Evolutionary conservation across 2,113 vertebrate genomes (phyloP), one percentile per base, ranked within the genome.

Genomic region (Leptobrachium ailaonicum): DNA sequence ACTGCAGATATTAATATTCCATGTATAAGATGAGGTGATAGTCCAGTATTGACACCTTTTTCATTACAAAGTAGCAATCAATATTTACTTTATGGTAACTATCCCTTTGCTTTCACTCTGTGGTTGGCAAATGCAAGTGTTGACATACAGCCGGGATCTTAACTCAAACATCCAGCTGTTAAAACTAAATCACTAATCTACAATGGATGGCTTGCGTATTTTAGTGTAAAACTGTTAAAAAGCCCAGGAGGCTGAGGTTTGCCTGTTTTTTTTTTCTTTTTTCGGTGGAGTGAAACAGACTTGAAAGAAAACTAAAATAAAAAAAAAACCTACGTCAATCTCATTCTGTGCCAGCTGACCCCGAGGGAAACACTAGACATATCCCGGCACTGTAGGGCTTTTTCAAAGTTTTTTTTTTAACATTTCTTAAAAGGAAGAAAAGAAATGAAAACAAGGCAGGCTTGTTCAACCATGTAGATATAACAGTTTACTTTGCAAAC

Each of bases 381-480:
- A 72, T 73, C 73, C 63, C 68, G 44, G 71, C 63, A 56, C 78
- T 64, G 41, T 70, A 73, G 71, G 78, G 71, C 67, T 14, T 80
- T 80, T 80, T 58, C 66, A 66, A 58, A 20, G 58, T 63, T 66
- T 72, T 79, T 79, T 76, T 73, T 45, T 77, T 72, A 32, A 47
- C 43, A 14, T 56, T 76, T 79, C 60, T 79, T 72, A 72, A 79
- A 79, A 50, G 8, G 4, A 32, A 32, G 20, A 32, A 32, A 32
- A 32, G 20, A 32, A 32, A 32, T 32, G 20, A 73, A 58, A 69
- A 72, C 70, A 63, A 79, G 69, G 62, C 75, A 77, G 54, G 32
- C 77, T 79, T 79, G 69, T 53, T 79, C 68, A 78, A 54, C 76
- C 76, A 78, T 63, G 68, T 71, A 78, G 76, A 78, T 71, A 78